These are phyloP conservation scores for Halesus radiatus DNA, from an alignment of 1,140 invertebrate genomes.

Conservation along the genomic window DNA sequence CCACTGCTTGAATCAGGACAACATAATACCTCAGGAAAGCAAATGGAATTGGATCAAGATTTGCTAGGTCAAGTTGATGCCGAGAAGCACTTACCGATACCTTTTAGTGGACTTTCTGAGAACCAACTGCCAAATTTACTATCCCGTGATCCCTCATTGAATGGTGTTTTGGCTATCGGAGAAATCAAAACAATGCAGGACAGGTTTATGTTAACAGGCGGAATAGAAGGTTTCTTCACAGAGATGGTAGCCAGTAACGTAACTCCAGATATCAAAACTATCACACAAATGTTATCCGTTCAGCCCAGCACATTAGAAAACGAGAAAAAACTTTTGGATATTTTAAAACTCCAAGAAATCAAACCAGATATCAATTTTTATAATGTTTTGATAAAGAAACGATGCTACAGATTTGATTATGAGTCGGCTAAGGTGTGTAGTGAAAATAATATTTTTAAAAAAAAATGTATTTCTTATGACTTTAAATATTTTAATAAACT, in stretches of 20 bases:
- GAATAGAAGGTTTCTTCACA: conserved; percentile 79
- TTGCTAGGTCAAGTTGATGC: not conserved
- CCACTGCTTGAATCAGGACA: too few species aligned
- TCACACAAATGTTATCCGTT: conserved; percentile 81
- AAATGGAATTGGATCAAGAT: too few species aligned
- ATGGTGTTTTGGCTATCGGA: conserved; percentile 71
- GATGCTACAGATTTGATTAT: conserved; percentile 77
- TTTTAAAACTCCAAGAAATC: conserved; percentile 73
- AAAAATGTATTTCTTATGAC: not conserved
- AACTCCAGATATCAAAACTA: conserved; percentile 83
- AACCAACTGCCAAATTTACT: conserved; percentile 72
- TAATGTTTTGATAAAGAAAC: conserved; percentile 88
- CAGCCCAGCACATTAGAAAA: conserved; percentile 75
- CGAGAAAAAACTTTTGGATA: conserved; percentile 77
- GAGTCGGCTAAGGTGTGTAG: conserved; percentile 76
- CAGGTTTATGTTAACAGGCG: conserved; percentile 85
- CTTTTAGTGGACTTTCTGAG: not conserved
- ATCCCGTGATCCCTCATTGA: conserved; percentile 70
- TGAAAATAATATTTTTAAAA: not conserved
- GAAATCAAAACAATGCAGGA: conserved; percentile 74
- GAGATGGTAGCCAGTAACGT: conserved; percentile 79
- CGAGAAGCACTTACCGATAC: not conserved
- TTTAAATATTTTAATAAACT: not conserved
- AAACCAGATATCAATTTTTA: conserved; percentile 85
- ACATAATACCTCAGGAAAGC: too few species aligned